Conservation (phyloP, 2,888 invertebrate genomes). For the Drosophila siamana region DNA sequence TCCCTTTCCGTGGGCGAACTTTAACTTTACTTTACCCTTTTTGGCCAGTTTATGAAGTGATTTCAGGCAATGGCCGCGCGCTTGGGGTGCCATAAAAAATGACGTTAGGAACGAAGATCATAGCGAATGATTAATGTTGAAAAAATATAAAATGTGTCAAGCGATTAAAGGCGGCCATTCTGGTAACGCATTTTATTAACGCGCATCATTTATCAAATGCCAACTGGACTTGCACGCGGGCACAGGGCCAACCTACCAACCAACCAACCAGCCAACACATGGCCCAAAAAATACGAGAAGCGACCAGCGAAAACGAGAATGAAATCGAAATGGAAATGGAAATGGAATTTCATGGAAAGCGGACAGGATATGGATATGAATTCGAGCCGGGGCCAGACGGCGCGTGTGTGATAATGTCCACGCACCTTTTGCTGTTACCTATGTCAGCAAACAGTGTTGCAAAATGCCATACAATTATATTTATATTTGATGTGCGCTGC, state of each 20-base stretch:
- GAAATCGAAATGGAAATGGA: conserved; percentile 32
- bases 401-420: conserved; percentile 42
- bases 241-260: conserved; percentile 21
- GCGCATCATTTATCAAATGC: conserved; percentile 72
- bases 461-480: conserved; percentile 53
- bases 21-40: conserved; percentile 15
- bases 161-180: conserved; percentile 72
- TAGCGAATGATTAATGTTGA: conserved; percentile 71
- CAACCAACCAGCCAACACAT: conserved; percentile 20
- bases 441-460: conserved; percentile 42
- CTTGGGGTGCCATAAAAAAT: conserved; percentile 39
- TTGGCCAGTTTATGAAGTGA: conserved; percentile 12
- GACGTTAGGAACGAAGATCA: conserved; percentile 48
- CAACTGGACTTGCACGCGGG: conserved; percentile 29
- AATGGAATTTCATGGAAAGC: not conserved
- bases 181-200: conserved; percentile 65
- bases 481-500: conserved; percentile 47
- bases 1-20: not conserved
- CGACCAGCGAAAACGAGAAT: not conserved
- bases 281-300: conserved; percentile 2
- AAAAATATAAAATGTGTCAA: conserved; percentile 72
- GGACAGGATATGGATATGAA: conserved; percentile 3
- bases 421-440: conserved; percentile 37
- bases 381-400: conserved; percentile 45
- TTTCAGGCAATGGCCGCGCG: conserved; percentile 9